phyloP scores from a whole-genome alignment of 2,888 invertebrate species.

The Stegophylla sp. region DNA sequence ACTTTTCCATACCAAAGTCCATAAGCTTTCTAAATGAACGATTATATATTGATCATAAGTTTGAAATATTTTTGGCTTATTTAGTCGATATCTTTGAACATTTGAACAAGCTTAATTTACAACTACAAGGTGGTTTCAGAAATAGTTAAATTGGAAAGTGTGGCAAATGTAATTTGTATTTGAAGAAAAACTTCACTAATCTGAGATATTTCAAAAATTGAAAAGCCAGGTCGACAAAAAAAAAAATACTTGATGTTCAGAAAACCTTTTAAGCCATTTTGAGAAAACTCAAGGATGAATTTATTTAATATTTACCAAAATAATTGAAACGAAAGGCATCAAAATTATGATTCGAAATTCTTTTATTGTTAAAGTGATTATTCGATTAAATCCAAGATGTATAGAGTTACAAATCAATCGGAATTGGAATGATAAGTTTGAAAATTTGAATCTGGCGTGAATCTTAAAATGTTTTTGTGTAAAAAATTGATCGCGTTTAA shows the following conservation, averaged over 20 bases:
- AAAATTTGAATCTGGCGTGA: too few species aligned
- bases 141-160: slow-evolving; percentile 27
- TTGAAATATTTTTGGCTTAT: slow-evolving; percentile 54
- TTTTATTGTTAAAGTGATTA: too few species aligned
- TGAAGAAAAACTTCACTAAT: neutral
- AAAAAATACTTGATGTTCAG: neutral
- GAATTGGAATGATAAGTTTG: too few species aligned
- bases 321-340: too few species aligned
- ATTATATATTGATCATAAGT: slow-evolving; percentile 36
- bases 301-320: too few species aligned
- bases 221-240: neutral
- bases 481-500: too few species aligned
- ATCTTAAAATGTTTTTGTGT: too few species aligned
- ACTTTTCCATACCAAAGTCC: slow-evolving; percentile 59
- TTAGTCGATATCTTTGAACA: slow-evolving; percentile 56
- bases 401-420: too few species aligned
- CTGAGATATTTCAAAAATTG: neutral
- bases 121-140: slow-evolving; percentile 56
- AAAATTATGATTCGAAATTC: too few species aligned
- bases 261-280: too few species aligned
- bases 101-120: slow-evolving; percentile 54
- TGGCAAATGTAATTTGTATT: slow-evolving; percentile 33
- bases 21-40: slow-evolving; percentile 55
- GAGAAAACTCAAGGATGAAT: too few species aligned
- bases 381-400: too few species aligned